Base-by-base conservation (phyloP, 2,888 invertebrate species). In the Saturnia pavonia region DNA sequence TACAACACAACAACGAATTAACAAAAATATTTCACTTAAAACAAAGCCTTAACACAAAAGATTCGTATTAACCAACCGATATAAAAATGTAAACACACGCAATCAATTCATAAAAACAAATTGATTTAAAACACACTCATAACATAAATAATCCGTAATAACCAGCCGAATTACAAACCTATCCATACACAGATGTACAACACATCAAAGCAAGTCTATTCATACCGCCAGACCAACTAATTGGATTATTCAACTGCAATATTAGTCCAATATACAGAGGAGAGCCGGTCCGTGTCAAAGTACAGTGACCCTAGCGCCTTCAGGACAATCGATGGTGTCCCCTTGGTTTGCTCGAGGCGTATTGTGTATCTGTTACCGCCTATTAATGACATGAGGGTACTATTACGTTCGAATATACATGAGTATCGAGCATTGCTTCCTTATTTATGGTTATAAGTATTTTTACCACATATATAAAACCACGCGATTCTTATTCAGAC, bases 201-300 rank as follows among this genome's bases (percentile, higher is more conserved):
- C 40, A 69, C 80, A 88, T 88, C 89, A 89, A 89, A 89, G 88
- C 84, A 80, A 78, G 78, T 77, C 79, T 74, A 82, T 80, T 77
- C 84, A 82, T 80, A 80, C 80, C 81, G 82, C 81, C 81, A 80
- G 84, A 70, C 80, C 77, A 76, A 80, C 88, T 90, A 90, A 91
- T 91, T 90, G 90, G 87, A 90, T 90, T 90, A 89, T 85, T 84
- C 83, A 83, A 84, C 83, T 85, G 85, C 86, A 85, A 89, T 89
- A 91, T 90, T 70, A 72, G 67, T 57, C 67, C 27, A 42, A 34
- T 69, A 67, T 60, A 22, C 22, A 40, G 54, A 54, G 54, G 54
- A 40, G 34, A 57, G 75, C 45, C 65, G 75, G 77, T 73, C 77
- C 79, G 83, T 85, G 88, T 85, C 87, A 85, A 82, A 86, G 87